Conservation (phyloP, 2,797 vertebrate genomes). For the Sebastes kiyomatsui region DNA sequence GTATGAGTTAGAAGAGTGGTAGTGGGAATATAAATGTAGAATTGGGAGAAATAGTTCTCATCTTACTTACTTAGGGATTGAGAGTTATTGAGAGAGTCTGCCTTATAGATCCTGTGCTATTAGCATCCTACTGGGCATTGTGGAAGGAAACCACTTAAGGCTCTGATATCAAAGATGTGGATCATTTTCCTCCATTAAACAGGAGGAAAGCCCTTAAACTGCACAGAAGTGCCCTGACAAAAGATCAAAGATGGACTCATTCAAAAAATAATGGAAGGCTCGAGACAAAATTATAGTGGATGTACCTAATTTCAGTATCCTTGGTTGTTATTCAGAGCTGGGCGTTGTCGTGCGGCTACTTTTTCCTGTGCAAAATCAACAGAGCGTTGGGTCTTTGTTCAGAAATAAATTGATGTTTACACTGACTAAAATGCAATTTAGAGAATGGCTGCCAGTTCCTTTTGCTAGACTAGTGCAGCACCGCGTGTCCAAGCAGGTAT, state of each 20-base stretch:
- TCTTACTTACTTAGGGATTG: background rate
- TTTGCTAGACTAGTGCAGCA: background rate
- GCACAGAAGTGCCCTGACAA: constrained; percentile 10
- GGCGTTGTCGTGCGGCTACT: background rate
- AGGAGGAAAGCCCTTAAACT: constrained; percentile 28
- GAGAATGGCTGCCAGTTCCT: background rate
- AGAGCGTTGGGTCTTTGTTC: constrained; percentile 1
- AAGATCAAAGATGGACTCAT: constrained; percentile 46
- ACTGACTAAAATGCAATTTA: background rate
- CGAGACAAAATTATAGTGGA: constrained; percentile 1
- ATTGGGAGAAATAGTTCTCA: constrained; percentile 1
- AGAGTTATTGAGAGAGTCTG: background rate
- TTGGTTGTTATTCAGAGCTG: constrained; percentile 2
- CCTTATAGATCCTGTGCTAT: background rate
- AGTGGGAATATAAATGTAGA: background rate
- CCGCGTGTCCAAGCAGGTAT: constrained; percentile 11
- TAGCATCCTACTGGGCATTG: constrained; percentile 13
- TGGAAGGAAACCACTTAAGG: constrained; percentile 18
- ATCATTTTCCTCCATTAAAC: constrained; percentile 43
- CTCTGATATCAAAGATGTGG: constrained; percentile 32
- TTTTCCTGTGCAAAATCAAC: background rate
- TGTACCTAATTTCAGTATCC: background rate
- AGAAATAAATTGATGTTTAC: constrained; percentile 12
- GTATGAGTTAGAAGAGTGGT: background rate
- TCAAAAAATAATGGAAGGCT: constrained; percentile 14